phyloP scores from a whole-genome alignment of 2,888 invertebrate species.

The Apodemia hepburni region DNA sequence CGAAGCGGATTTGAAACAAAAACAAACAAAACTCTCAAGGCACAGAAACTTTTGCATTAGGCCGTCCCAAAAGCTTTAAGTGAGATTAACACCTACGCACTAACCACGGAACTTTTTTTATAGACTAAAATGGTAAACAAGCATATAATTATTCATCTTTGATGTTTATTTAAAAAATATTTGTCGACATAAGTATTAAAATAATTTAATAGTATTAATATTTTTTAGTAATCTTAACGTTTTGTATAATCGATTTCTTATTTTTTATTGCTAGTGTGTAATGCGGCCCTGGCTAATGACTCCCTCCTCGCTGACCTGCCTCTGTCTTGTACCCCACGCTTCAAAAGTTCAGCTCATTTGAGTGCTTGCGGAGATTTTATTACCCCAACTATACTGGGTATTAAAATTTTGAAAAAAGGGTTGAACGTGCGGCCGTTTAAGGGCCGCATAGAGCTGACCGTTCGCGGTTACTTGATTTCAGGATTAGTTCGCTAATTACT shows the following conservation, averaged over 20 bases:
- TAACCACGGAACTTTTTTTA: not conserved
- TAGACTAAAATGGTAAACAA: no score
- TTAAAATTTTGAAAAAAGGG: constrained; percentile 65
- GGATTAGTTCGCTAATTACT: constrained; percentile 70
- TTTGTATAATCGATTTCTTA: no score
- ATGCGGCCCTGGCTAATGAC: constrained; percentile 58
- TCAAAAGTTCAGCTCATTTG: constrained; percentile 79
- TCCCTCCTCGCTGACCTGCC: constrained; percentile 72
- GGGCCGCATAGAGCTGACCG: constrained; percentile 62
- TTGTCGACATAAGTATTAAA: no score
- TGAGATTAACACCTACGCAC: not conserved
- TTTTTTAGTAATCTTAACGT: no score
- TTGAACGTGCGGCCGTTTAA: constrained; percentile 64
- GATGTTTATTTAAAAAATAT: no score
- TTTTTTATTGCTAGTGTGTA: constrained; percentile 21
- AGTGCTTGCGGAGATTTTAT: constrained; percentile 78
- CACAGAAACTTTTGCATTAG: constrained; percentile 7
- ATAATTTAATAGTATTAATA: no score
- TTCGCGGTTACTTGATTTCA: constrained; percentile 66
- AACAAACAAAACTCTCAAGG: constrained; percentile 8
- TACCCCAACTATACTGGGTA: constrained; percentile 75
- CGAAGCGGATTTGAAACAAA: constrained; percentile 8
- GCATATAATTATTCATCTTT: no score
- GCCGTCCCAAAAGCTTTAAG: not conserved
- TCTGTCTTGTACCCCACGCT: constrained; percentile 76